phyloP scores from a whole-genome alignment of 2,888 invertebrate genomes.

The Euclidia mi region DNA sequence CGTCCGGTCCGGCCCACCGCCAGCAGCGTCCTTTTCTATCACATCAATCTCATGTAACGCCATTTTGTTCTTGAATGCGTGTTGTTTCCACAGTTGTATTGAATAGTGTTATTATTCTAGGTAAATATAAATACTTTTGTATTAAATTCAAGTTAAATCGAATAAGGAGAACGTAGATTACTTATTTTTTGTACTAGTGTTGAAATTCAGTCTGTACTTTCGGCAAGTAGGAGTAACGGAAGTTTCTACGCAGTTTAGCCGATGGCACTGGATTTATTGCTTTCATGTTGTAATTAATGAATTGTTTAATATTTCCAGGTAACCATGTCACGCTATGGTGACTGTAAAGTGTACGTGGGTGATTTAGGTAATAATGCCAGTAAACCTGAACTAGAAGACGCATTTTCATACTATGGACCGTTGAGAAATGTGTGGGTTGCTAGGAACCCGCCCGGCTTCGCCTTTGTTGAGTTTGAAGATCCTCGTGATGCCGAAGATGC shows the following conservation, averaged over 20 bases:
- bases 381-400: constrained; percentile 97
- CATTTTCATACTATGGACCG: constrained; percentile 97
- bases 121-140: constrained; percentile 1
- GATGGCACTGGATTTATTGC: neutral
- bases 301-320: constrained; percentile 32
- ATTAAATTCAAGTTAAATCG: neutral
- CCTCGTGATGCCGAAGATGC: constrained; percentile 98
- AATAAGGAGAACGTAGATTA: too few relatives aligned
- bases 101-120: neutral
- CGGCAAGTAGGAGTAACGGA: neutral
- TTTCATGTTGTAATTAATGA: neutral
- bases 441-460: constrained; percentile 98
- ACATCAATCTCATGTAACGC: constrained; percentile 1
- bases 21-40: neutral
- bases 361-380: constrained; percentile 97
- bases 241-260: neutral
- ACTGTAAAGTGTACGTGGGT: constrained; percentile 98
- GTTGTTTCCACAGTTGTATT: neutral
- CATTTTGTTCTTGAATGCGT: constrained; percentile 13
- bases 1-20: constrained; percentile 1
- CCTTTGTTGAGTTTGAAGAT: constrained; percentile 98
- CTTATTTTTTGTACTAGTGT: neutral
- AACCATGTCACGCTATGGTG: constrained; percentile 94
- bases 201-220: neutral
- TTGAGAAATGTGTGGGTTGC: constrained; percentile 99